These are phyloP conservation scores for Verasper variegatus DNA, from an alignment of 2,113 vertebrate species.

Conservation along the genomic window DNA sequence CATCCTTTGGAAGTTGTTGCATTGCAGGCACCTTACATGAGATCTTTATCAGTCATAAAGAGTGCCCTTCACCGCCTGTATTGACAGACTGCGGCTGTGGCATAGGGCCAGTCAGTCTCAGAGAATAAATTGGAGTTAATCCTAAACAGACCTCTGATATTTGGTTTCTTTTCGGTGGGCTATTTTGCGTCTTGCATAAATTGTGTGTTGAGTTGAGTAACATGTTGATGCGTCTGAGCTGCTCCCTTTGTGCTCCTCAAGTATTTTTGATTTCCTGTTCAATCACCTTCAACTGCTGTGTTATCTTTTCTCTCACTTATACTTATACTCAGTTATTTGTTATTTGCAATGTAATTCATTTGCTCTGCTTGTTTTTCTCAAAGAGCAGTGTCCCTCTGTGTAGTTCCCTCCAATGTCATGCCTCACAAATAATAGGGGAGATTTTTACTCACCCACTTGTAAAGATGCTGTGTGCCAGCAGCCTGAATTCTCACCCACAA, in stretches of 20 bases:
- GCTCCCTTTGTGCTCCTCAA: constrained; percentile 4
- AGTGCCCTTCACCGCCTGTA: too few species aligned
- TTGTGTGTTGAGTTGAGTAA: constrained; percentile 44
- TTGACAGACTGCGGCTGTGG: constrained; percentile 1
- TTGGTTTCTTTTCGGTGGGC: constrained; percentile 35
- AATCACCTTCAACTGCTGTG: background rate
- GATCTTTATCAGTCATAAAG: too few species aligned
- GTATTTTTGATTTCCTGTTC: constrained; percentile 9
- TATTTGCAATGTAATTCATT: background rate
- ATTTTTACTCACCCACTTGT: constrained; percentile 31
- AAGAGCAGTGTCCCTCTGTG: background rate
- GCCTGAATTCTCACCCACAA: constrained; percentile 54
- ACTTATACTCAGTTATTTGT: background rate
- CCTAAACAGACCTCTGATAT: constrained; percentile 46
- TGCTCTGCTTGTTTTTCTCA: background rate
- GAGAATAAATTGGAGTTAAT: too few species aligned
- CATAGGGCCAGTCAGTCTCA: constrained; percentile 28
- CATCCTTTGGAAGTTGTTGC: background rate
- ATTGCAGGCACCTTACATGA: constrained; percentile 1
- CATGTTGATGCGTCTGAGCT: constrained; percentile 1
- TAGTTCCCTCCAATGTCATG: background rate
- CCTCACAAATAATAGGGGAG: constrained; percentile 16
- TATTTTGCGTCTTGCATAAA: constrained; percentile 52
- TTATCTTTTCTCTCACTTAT: constrained; percentile 9
- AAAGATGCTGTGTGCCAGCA: constrained; percentile 26